Conservation (phyloP, 2,797 vertebrate genomes). For the Basileuterus tristriatus region DNA sequence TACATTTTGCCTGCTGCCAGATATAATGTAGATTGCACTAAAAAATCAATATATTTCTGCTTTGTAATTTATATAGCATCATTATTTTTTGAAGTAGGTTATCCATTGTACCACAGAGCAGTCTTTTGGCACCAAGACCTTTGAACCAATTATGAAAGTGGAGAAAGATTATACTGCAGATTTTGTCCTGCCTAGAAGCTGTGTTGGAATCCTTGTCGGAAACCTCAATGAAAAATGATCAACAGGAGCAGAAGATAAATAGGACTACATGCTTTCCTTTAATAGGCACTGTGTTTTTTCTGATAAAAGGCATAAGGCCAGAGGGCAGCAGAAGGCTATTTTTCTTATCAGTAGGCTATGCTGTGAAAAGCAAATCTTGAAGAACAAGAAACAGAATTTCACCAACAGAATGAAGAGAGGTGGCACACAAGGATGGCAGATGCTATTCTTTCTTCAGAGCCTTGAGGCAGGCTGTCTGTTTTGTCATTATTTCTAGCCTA, state of each 20-base stretch:
- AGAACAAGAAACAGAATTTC: not conserved
- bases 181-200: not conserved
- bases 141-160: not conserved
- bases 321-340: not conserved
- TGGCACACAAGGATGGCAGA: not conserved
- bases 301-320: not conserved
- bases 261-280: not conserved
- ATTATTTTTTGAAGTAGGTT: conserved; percentile 21
- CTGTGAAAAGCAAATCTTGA: not conserved
- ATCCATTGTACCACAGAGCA: not conserved
- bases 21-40: not conserved
- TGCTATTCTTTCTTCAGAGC: not conserved
- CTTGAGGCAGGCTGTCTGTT: not conserved
- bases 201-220: not conserved
- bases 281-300: not conserved
- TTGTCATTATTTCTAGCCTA: conserved; percentile 3
- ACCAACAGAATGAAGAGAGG: not conserved
- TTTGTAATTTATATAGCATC: not conserved
- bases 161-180: not conserved
- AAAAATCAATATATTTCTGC: conserved; percentile 24
- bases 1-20: not conserved
- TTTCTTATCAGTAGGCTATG: not conserved
- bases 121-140: not conserved
- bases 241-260: not conserved
- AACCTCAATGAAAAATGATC: not conserved